Base-by-base conservation (phyloP, 2,888 invertebrate genomes). In the Pandemis cinnamomeana region DNA sequence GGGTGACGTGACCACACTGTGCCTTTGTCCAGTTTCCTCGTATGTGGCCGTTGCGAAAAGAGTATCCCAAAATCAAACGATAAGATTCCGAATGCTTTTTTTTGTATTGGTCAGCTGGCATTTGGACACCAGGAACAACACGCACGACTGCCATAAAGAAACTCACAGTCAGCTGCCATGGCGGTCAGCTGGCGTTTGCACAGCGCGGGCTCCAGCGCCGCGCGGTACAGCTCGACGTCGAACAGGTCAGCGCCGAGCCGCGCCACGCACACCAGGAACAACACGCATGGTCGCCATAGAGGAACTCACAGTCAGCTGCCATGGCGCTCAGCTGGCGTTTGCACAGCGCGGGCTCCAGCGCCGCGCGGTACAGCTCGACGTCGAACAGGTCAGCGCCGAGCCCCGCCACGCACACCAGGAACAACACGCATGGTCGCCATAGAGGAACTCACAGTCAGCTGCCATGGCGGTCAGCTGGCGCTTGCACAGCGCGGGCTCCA, bases 381-480 rank as follows among this genome's bases (percentile, higher is more conserved):
- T 60, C 60, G 11, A 60, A 36, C 36, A 60, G 0, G 27, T 60
- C 11, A 60, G 10, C 60, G 15, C 36, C 27, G 27, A 27, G 5
- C 15, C 27, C 8, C 27, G 11, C 5, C 60, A 11, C 20, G 7
- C 11, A 36, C 1, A 60, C 3, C 7, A 60, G 36, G 15, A 60
- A n/a, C 11, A 36, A 36, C 20, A 11, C 4, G 36, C 27, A 20
- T 20, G 20, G 20, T 20, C 0, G 20, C 20, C 20, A 20, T 20
- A 41, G 20, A 61, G 41, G 61, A 41, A 42, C 61, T 61, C n/a
- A 61, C 61, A 61, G n/a, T 61, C 61, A 8, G 13, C n/a, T 11
- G 11, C 27, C 61, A 42, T 42, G 6, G 7, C n/a, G 7, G 7
- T n/a, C 61, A 61, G 61, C n/a, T 61, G 61, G 7, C 61, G 61